Base-by-base conservation (phyloP, 2,888 invertebrate species). In the Stenotaenia linearis region DNA sequence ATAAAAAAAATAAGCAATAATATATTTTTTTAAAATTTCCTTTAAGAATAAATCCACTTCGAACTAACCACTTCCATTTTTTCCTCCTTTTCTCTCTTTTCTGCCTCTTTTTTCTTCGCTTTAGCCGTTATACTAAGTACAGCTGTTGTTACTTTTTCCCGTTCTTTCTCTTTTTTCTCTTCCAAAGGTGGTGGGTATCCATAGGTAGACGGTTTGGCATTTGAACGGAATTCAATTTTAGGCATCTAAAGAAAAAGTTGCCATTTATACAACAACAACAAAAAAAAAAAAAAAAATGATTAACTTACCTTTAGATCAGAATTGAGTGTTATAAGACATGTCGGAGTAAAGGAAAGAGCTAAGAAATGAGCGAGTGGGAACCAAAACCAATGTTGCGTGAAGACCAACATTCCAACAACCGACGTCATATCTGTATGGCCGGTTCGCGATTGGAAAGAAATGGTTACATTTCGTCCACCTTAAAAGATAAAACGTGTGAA, bases 301-400 rank as follows among this genome's bases (percentile, higher is more conserved):
- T 4, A 37, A 50, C 80, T 83, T 85, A 90, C 89, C 87, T 92
- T 91, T 12, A 99, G 89, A 84, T 97, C 94, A 0, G 93, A 91
- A 86, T 99, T 99, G 21, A 99, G 90, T 0, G 93, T 96, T 85
- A 99, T 96, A 40, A 99, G 87, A 84, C 95, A 96, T 1, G 98
- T 98, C 0, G 99, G 98, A 0, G 95, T 95, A 86, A 99, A 98
- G 5, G 98, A 96, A 81, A 99, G 88, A 0, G 97, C 95, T 79
- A 99, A 89, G 84, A 98, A 98, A 86, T 98, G 97, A 0, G 97
- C 93, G 82, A 99, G 89, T 0, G 99, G 98, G 90, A 97, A 99
- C 99, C 99, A 99, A 87, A 98, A 99, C 99, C 99, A 99, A 87
- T 98, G 98, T 87, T 99, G 99, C 0, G 97, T 96, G 87, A 98